Base-by-base conservation (phyloP, 1,140 invertebrate species). In the Campoletis sonorensis region DNA sequence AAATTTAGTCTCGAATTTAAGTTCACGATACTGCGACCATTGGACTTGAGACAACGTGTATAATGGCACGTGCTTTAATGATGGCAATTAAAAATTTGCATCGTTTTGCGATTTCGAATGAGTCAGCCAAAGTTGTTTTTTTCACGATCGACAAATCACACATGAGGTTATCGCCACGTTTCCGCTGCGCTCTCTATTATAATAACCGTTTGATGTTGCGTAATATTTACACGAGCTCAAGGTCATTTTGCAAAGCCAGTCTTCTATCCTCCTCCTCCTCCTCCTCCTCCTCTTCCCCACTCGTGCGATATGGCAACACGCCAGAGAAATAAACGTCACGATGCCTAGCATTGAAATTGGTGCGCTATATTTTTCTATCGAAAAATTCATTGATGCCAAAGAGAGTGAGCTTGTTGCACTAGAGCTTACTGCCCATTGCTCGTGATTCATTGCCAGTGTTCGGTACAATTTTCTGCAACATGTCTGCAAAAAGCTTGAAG, bases 401-500 rank as follows among this genome's bases (percentile, higher is more conserved):
- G 70, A 45, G 70, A 11, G 37, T 45, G 26, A 33, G 30, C 76
- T 67, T 33, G 71, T 73, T 49, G 54, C 33, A 51, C 76, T 76
- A n/a, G 45, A 61, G 45, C 45, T 72, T 78, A n/a, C 54, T 78
- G 79, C 82, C 64, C 80, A 64, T 33, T 33, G 15, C n/a, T 70
- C 67, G 21, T 33, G 4, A 30, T 26, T 64, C n/a, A 45, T 67
- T 45, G 58, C 58, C 45, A 18, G 27, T 21, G 23, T 37, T 80
- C 58, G 72, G 67, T 80, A 84, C 68, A 72, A 76, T 61, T 21
- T 83, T n/a, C 37, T 16, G 81, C 81, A 75, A 89, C n/a, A n/a
- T 88, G 87, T 64, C 83, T 49, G 23, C 75, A 11, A 87, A 81
- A 81, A 80, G 78, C 51, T 64, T 89, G 58, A 81, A 79, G 18